Conservation (phyloP, 92 coral and sea anemone species). For the Parazoanthus swiftii region DNA sequence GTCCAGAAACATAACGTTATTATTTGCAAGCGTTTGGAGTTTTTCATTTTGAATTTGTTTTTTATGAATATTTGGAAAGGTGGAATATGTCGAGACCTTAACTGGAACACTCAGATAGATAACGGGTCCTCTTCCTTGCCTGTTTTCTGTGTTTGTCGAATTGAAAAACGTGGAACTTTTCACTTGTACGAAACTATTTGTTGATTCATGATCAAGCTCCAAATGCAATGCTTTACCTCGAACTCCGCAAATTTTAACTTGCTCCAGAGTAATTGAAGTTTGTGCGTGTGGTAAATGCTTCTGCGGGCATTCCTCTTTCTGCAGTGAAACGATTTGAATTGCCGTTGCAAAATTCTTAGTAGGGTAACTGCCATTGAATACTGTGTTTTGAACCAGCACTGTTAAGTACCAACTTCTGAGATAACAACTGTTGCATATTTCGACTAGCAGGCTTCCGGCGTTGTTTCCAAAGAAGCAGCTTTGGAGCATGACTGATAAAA, state of each 20-base stretch:
- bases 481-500: not conserved
- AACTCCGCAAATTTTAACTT: not conserved
- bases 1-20: not conserved
- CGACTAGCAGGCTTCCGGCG: not conserved
- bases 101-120: not conserved
- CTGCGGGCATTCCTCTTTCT: not conserved
- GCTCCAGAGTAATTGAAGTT: conserved; percentile 3
- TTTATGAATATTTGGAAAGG: not conserved
- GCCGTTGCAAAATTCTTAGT: not conserved
- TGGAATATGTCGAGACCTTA: not conserved
- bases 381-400: not conserved
- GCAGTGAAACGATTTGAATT: not conserved
- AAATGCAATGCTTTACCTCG: not conserved
- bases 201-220: not conserved
- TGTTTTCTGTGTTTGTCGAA: not conserved
- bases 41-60: not conserved
- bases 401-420: not conserved
- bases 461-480: conserved; percentile 16
- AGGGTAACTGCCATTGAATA: not conserved
- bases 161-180: not conserved
- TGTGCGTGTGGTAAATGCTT: not conserved
- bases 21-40: not conserved
- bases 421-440: not conserved
- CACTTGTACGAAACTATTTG: not conserved
- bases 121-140: not conserved